Evolutionary conservation across 2,888 invertebrate genomes (phyloP), one percentile per base, ranked within the genome.

Genomic region (Diogma glabrata): DNA sequence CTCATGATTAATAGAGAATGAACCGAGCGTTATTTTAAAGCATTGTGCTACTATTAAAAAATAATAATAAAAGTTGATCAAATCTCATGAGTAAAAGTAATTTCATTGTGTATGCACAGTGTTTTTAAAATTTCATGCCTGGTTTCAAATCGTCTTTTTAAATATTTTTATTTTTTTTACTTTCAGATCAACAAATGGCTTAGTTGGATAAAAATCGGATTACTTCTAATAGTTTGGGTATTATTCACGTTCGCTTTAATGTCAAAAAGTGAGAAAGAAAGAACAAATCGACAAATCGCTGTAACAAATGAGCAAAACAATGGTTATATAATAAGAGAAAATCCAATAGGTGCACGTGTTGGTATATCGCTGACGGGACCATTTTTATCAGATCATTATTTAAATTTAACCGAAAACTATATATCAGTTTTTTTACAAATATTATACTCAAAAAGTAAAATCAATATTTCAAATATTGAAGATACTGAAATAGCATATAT

Each of bases 191-290:
- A 61, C 53, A 64, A 64, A 52, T 64, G 63, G 62, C 59, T 67
- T 17, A 64, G 64, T 45, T 69, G 67, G 66, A 58, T 66, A 14
- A 70, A 70, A 59, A 75, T 84, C 60, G 63, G 71, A 0, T 56
- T 78, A 1, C 70, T 86, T 0, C 64, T 80, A 3, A 69, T 71
- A 0, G 75, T 79, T 48, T 87, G 87, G 87, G 58, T 78, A 1
- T 70, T 79, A 56, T 84, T 85, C 63, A 82, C 84, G 1, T 72
- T 75, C 4, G 75, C 79, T 8, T 74, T 87, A 56, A 78, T 85
- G 70, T 72, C 78, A 60, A 84, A 80, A 61, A 79, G 76, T 55
- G 86, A 84, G 59, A 81, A 77, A 60, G 74, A 79, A 28, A 72
- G 75, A 45, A 67, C 74, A 17, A 19, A 48, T 7, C 48, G 48